phyloP scores from a whole-genome alignment of 2,888 invertebrate genomes.

The Phlogophora meticulosa region DNA sequence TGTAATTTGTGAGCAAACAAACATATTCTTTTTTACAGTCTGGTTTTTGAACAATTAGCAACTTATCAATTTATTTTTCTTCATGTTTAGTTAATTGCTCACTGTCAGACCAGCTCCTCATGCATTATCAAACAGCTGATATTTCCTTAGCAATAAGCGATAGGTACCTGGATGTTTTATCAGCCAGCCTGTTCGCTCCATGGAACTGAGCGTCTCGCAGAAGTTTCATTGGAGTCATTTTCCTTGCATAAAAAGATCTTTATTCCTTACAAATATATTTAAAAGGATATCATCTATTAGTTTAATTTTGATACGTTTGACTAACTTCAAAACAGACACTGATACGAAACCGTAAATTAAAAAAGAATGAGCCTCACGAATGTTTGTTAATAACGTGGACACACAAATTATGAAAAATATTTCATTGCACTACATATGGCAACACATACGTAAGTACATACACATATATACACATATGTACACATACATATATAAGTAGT shows the following conservation, averaged over 20 bases:
- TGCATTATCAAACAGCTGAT: background rate
- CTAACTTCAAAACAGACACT: background rate
- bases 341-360: background rate
- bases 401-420: background rate
- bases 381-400: background rate
- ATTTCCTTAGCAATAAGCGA: background rate
- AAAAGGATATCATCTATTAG: background rate
- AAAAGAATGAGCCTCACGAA: background rate
- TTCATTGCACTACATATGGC: background rate
- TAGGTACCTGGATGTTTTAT: constrained; percentile 71
- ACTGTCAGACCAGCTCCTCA: background rate
- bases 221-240: constrained; percentile 68
- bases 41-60: background rate
- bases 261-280: background rate
- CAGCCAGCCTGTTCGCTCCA: constrained; percentile 74
- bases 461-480: too few relatives aligned
- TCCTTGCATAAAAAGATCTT: background rate
- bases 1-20: too few relatives aligned
- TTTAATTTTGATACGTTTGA: background rate
- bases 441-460: background rate
- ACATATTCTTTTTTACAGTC: too few relatives aligned
- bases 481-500: background rate
- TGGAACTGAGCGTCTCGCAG: constrained; percentile 77
- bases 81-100: background rate
- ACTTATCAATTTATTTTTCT: background rate